These are phyloP conservation scores for Aldrovandia affinis DNA, from an alignment of 2,797 vertebrate species.

Conservation along the genomic window DNA sequence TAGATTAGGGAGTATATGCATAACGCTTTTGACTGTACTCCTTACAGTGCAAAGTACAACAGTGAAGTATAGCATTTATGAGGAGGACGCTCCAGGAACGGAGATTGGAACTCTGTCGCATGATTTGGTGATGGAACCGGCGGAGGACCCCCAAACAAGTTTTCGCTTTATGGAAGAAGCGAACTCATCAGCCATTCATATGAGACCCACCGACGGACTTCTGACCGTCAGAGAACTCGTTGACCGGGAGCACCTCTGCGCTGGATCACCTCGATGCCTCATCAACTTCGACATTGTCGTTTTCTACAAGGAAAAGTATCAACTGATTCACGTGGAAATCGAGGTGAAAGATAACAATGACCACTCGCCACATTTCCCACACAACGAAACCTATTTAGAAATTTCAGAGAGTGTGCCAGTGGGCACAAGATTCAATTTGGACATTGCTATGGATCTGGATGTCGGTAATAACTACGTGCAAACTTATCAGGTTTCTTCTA, in stretches of 20 bases:
- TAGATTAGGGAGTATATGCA: constrained; percentile 31
- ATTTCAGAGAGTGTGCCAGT: constrained; percentile 70
- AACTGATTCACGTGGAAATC: constrained; percentile 80
- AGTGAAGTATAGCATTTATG: constrained; percentile 68
- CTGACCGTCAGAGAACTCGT: constrained; percentile 65
- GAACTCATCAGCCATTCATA: constrained; percentile 65
- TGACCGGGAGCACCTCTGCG: constrained; percentile 70
- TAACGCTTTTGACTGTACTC: constrained; percentile 55
- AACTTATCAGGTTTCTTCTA: constrained; percentile 70
- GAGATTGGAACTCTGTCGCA: constrained; percentile 67
- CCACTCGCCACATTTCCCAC: constrained; percentile 69
- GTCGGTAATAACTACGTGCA: constrained; percentile 78
- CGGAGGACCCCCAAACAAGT: constrained; percentile 58
- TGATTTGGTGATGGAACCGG: constrained; percentile 67
- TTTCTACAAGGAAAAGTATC: constrained; percentile 74
- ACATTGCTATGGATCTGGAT: constrained; percentile 74
- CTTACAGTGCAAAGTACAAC: constrained; percentile 55
- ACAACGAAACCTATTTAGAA: constrained; percentile 68
- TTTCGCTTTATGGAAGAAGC: constrained; percentile 73
- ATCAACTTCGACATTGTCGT: constrained; percentile 75
- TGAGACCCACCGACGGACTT: constrained; percentile 66
- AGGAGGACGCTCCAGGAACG: constrained; percentile 69
- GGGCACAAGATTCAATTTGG: constrained; percentile 70
- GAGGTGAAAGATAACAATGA: constrained; percentile 82
- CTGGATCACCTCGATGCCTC: constrained; percentile 65